Conservation (phyloP, 2,113 vertebrate genomes). For the Microcebus lehilahytsara region DNA sequence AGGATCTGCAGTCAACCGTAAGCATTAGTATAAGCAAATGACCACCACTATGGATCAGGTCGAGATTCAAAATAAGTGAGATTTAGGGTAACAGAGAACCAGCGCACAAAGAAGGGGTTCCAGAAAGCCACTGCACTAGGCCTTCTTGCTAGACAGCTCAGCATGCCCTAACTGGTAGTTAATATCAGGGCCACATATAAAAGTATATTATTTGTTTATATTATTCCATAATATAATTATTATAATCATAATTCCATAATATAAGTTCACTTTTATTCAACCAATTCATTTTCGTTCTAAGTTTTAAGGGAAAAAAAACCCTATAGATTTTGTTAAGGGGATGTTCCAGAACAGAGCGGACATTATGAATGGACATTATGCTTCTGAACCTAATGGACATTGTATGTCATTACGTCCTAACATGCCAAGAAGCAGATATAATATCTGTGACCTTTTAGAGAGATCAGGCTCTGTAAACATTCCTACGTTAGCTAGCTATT, state of each 20-base stretch:
- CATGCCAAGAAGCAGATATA: neutral
- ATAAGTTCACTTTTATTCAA: neutral
- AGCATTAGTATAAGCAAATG: neutral
- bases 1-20: neutral
- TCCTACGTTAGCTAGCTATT: neutral
- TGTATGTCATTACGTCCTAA: neutral
- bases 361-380: neutral
- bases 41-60: neutral
- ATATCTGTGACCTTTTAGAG: neutral
- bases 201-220: neutral
- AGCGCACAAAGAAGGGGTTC: neutral
- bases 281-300: neutral
- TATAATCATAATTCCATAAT: neutral
- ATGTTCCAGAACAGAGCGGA: neutral
- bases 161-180: fast-evolving
- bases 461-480: neutral
- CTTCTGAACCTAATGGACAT: neutral
- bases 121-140: neutral
- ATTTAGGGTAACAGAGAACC: neutral
- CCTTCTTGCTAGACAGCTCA: neutral
- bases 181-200: neutral
- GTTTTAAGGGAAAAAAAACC: neutral
- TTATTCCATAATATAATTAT: too few relatives aligned
- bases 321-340: neutral
- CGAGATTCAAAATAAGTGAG: neutral